Evolutionary conservation across 2,113 vertebrate genomes (phyloP).

Genomic region (Edolisoma coerulescens): DNA sequence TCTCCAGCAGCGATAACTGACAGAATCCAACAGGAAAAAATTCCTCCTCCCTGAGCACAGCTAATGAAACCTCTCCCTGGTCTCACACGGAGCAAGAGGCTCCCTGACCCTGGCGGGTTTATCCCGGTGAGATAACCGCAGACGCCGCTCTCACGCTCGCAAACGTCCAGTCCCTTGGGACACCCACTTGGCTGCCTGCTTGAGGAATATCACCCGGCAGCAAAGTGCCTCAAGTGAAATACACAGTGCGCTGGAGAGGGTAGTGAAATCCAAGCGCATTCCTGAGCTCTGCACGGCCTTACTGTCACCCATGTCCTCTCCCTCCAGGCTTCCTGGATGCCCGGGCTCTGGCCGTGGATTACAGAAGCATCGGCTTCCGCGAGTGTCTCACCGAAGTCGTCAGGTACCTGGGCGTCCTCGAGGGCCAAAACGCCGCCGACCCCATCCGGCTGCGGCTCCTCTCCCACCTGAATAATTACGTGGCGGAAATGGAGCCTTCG

Average conservation of each 20-base stretch:
- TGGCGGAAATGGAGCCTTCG: conserved; percentile 87
- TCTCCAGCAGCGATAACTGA: not conserved
- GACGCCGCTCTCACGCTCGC: not conserved
- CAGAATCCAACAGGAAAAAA: accelerated
- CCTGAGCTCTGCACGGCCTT: not conserved
- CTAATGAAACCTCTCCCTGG: not conserved
- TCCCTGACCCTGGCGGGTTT: not conserved
- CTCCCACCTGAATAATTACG: conserved; percentile 90
- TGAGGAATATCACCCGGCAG: not conserved
- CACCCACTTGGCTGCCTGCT: conserved; percentile 22
- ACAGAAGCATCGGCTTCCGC: conserved; percentile 91
- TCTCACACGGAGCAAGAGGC: not conserved
- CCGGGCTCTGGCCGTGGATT: conserved; percentile 87
- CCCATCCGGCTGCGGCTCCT: conserved; percentile 88
- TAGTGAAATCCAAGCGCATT: not conserved
- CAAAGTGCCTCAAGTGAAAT: conserved; percentile 56
- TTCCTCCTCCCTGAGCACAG: not conserved
- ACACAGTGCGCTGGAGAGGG: not conserved
- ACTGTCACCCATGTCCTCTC: not conserved
- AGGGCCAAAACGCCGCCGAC: conserved; percentile 80
- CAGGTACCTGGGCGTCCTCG: conserved; percentile 86
- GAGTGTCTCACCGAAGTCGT: conserved; percentile 93
- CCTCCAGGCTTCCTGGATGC: conserved; percentile 88
- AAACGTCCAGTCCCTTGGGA: not conserved
- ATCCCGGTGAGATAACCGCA: not conserved